phyloP scores from a whole-genome alignment of 2,113 vertebrate species.

The Dasyurus viverrinus region DNA sequence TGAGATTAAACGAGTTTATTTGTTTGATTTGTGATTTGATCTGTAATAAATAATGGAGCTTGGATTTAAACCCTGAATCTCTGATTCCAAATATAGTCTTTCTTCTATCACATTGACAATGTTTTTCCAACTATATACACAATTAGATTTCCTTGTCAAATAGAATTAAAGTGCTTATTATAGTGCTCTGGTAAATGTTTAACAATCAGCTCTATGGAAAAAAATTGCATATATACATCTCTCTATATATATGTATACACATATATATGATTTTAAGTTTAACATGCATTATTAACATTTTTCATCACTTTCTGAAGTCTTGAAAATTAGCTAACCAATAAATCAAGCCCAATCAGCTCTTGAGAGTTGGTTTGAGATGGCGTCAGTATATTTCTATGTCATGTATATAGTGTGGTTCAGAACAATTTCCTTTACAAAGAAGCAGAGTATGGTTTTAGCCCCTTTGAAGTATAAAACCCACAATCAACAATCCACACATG shows the following conservation, averaged over 20 bases:
- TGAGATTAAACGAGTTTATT: neutral
- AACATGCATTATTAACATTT: neutral
- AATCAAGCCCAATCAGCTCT: neutral
- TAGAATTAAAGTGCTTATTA: conserved; percentile 45
- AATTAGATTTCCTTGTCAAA: conserved; percentile 6
- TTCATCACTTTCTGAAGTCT: neutral
- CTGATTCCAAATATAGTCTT: conserved; percentile 12
- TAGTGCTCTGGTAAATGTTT: neutral
- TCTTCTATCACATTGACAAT: neutral
- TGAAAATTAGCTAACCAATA: neutral
- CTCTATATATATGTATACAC: no score
- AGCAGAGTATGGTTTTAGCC: conserved; percentile 19
- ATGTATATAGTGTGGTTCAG: conserved; percentile 42
- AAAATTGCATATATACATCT: neutral
- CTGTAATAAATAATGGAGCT: neutral
- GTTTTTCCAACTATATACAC: neutral
- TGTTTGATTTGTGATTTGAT: neutral
- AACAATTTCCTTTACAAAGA: conserved; percentile 34
- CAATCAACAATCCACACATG: neutral
- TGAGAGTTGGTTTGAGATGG: neutral
- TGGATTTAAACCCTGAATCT: conserved; percentile 49
- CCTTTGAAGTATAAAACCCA: conserved; percentile 37
- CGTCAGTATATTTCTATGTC: neutral
- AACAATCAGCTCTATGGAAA: neutral
- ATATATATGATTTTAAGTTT: neutral